Base-by-base conservation (phyloP, 2,113 vertebrate genomes). In the Calyptommatus sinebrachiatus region DNA sequence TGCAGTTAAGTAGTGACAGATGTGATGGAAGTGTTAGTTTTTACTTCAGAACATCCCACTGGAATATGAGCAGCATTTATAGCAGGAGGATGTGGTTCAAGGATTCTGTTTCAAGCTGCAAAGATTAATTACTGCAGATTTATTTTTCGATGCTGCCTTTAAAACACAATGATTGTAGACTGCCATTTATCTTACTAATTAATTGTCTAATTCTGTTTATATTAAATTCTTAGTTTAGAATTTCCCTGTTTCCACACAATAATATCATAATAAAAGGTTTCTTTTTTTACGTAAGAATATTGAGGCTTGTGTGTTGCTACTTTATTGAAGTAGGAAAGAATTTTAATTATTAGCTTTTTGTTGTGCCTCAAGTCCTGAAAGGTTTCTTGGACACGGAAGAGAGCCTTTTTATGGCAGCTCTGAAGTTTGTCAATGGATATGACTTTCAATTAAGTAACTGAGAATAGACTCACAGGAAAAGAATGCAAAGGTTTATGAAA, bases 401-500 rank as follows among this genome's bases (percentile, higher is more conserved):
- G 87, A 94, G 89, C 87, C 82, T 93, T 94, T 96, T 95, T 94
- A 95, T 91, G 90, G 90, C 87, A 79, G 81, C 79, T 85, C 78
- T 90, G 73, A 88, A 91, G 92, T 94, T 94, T 93, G 88, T 93
- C 95, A 95, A 95, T 94, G 93, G 95, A 92, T 94, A 91, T 93
- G 90, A 93, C 93, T 94, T 91, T 93, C 94, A 90, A 89, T 94
- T 95, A 94, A 94, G 89, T 89, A 92, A 91, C 91, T 87, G 86
- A 92, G 89, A 93, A 90, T 88, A 90, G 81, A 88, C 90, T 94
- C 92, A 94, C 78, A 87, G 89, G 89, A 93, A 93, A 96, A 94
- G 96, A 96, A 96, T 96, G 94, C 91, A 92, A 85, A 88, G 92
- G 91, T 95, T 94, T 94, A 94, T 94, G 92, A 95, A 95, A 94